phyloP scores from a whole-genome alignment of 2,113 vertebrate genomes.

The Lepisosteus osseus region DNA sequence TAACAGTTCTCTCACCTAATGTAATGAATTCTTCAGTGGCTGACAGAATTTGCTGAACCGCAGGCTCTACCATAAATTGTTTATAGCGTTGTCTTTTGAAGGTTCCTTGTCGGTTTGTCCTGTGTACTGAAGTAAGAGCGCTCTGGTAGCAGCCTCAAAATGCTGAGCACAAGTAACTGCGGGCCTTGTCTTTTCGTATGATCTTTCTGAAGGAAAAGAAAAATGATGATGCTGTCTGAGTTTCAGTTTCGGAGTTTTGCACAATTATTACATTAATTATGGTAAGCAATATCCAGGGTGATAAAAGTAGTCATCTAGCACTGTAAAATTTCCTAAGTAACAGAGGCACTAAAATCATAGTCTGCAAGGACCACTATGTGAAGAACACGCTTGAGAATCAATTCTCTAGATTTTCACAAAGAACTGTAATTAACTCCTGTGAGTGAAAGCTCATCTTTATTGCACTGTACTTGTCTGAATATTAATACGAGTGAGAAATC shows the following conservation, averaged over 20 bases:
- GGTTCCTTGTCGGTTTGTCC: conserved; percentile 63
- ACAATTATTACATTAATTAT: no score
- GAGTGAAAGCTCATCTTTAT: no score
- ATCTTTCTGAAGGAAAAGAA: background rate
- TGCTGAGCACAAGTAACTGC: background rate
- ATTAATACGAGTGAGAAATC: no score
- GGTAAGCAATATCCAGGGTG: no score
- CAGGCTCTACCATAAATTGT: conserved; percentile 61
- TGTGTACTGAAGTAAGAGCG: conserved; percentile 51
- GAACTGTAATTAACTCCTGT: no score
- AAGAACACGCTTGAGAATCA: no score
- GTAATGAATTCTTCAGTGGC: conserved; percentile 69
- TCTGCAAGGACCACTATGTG: no score
- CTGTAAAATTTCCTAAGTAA: background rate
- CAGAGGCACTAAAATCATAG: background rate
- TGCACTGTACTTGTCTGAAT: no score
- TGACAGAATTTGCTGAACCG: conserved; percentile 59
- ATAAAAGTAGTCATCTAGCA: no score
- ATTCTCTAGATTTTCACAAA: no score
- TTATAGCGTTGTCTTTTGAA: conserved; percentile 68
- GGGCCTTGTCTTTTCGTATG: background rate
- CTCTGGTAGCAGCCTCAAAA: conserved; percentile 22
- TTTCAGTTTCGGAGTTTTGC: no score
- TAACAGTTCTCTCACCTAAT: conserved; percentile 65
- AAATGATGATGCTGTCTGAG: background rate